Evolutionary conservation across 2,113 vertebrate species (phyloP).

Genomic region (Chitala chitala): DNA sequence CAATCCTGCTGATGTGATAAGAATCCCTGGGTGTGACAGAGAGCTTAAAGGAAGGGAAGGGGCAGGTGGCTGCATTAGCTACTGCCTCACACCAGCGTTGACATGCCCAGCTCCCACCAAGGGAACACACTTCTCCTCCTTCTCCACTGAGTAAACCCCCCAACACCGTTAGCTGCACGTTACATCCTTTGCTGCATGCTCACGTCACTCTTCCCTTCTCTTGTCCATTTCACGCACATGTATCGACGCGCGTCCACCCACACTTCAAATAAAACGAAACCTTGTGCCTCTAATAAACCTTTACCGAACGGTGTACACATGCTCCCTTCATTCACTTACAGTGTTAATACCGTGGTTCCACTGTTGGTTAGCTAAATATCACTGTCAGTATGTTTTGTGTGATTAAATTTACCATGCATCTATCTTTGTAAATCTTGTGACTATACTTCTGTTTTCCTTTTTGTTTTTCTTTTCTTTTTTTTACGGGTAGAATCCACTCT

Average conservation of each 20-base stretch:
- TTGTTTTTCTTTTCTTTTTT: slow-evolving; percentile 57
- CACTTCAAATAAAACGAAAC: slow-evolving; percentile 49
- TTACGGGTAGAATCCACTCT: slow-evolving; percentile 79
- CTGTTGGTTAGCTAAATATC: slow-evolving; percentile 76
- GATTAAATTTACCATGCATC: slow-evolving; percentile 78
- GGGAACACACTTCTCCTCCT: background rate
- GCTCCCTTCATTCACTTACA: slow-evolving; percentile 68
- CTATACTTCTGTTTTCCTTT: slow-evolving; percentile 34
- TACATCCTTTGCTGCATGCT: background rate
- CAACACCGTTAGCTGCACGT: too few species aligned
- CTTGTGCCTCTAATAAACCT: slow-evolving; percentile 92
- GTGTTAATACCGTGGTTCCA: slow-evolving; percentile 63
- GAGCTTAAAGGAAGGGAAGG: background rate
- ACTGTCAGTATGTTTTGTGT: slow-evolving; percentile 76
- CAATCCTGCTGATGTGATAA: slow-evolving; percentile 42
- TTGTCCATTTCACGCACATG: slow-evolving; percentile 25
- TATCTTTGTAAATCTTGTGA: slow-evolving; percentile 36
- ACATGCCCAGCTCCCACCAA: background rate
- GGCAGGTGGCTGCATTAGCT: background rate
- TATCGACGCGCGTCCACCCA: slow-evolving; percentile 11
- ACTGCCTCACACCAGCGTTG: background rate
- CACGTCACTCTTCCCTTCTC: background rate
- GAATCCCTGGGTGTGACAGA: background rate
- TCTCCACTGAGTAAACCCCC: too few species aligned
- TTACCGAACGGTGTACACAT: slow-evolving; percentile 80